Conservation (phyloP, 1,140 invertebrate genomes). For the Maconellicoccus hirsutus region DNA sequence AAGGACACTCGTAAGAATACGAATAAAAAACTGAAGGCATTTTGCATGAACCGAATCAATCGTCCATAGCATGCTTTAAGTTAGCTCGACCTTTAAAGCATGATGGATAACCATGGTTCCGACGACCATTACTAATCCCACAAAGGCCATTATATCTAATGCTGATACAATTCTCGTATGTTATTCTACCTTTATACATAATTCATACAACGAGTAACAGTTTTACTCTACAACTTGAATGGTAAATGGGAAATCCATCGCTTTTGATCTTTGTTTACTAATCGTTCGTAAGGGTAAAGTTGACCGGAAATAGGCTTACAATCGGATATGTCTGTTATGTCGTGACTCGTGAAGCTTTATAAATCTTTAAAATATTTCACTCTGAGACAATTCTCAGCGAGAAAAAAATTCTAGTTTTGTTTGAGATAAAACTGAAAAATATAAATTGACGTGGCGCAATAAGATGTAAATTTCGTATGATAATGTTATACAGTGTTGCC, state of each 20-base stretch:
- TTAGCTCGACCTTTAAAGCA: neutral
- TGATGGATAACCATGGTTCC: neutral
- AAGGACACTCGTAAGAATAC: too few species aligned
- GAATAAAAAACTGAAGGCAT: too few species aligned
- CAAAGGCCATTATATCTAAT: constrained; percentile 5
- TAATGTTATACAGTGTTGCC: too few species aligned
- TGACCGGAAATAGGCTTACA: neutral
- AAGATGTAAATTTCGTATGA: too few species aligned
- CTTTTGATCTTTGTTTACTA: constrained; percentile 1
- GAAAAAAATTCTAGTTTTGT: too few species aligned
- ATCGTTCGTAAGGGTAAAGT: neutral
- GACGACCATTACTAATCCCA: constrained; percentile 7
- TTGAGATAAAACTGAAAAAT: too few species aligned
- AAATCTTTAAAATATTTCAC: too few species aligned
- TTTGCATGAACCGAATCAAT: constrained; percentile 3
- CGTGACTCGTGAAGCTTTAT: too few species aligned
- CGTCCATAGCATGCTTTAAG: neutral
- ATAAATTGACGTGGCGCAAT: too few species aligned
- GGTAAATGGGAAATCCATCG: neutral
- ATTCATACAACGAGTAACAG: neutral
- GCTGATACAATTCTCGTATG: neutral
- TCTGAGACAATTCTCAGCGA: too few species aligned
- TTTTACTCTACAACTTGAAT: neutral
- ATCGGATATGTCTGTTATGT: neutral
- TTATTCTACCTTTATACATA: constrained; percentile 9